Base-by-base conservation (phyloP, 2,113 vertebrate genomes). In the Microtus oregoni region DNA sequence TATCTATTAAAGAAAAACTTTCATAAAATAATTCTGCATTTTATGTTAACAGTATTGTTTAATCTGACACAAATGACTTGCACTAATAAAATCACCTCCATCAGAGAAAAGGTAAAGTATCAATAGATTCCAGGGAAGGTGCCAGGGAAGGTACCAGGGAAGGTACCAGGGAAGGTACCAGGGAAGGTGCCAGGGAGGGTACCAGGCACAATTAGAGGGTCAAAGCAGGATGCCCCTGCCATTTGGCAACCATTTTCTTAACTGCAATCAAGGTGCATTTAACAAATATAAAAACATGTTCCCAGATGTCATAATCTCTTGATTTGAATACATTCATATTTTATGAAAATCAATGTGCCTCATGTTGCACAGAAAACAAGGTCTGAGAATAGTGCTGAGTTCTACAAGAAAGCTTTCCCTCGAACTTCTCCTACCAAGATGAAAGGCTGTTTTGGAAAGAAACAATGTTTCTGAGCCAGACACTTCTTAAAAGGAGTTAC, bases 271-370 rank as follows among this genome's bases (percentile, higher is more conserved):
- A 97, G 68, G 82, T 96, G 96, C 94, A 98, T 98, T 96, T 97
- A 87, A 76, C 92, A 97, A 97, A 92, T 79, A 35, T 86, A 96
- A 95, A 92, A 92, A 78, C 65, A 52, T 96, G 94, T 91, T 50
- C 75, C 81, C 87, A 96, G 87, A 96, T 94, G 95, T 97, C 98
- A 96, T 30, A 90, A 44, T 96, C 95, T 98, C 98, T 95, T 98
- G 96, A 97, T 98, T 97, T 98, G 92, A 96, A 97, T 94, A 97
- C 92, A 96, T 97, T 97, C 89, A 73, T 96, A 95, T 94, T 97
- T 96, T 98, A 92, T 98, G 94, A 92, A 98, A 98, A 98, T 98
- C 97, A 98, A 95, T 97, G 98, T 77, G 91, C 97, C 78, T 98
- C 92, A 95, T 97, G 87, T 47, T 97, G 83, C 77, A 97, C 67